Evolutionary conservation across 2,797 vertebrate genomes (phyloP), one percentile per base, ranked within the genome.

Genomic region (Sebastes wilsoni): DNA sequence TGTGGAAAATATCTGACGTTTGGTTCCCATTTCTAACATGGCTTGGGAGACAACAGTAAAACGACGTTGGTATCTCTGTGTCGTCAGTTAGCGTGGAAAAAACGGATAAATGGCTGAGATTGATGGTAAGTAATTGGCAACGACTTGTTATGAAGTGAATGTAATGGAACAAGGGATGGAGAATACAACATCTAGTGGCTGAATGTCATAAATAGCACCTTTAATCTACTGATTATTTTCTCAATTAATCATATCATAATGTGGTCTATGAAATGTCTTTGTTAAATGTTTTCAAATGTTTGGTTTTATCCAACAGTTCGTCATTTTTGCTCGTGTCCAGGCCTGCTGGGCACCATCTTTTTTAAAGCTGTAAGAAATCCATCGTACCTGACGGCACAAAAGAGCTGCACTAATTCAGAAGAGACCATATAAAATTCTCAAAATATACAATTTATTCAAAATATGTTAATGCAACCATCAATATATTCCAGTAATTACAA

Each of bases 371-470:
- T n/a, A 60, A 42, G 27, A 66, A 66, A 72, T 52, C 4, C 8
- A 27, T 14, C 9, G 0, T 14, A 71, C 4, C 34, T 13, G 30
- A 61, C 13, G 13, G 5, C 42, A 78, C 5, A 72, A 72, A 54
- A 20, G 18, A 72, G 10, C 3, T 38, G 12, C 4, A 82, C n/a
- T 22, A 56, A 87, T 62, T 76, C 49, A 85, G n/a, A 65, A 55
- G 68, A 88, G 70, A 79, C 77, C 5, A 65, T 55, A 20, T 90
- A 72, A 91, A 94, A 88, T 92, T 93, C 93, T 92, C 94, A 95
- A 96, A 96, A 96, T 96, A 96, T 95, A 96, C 94, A 94, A 94
- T 96, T 96, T 96, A 96, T 96, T 96, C 87, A 94, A 96, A 96
- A 96, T 93, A 93, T 95, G 94, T 95, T 93, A 95, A 94, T 94